Percentiles rank a stretch among this genome's conserved stretches.
phyloP scores from a whole-genome alignment of 2,888 invertebrate species.

The Acanthopleura granulata region DNA sequence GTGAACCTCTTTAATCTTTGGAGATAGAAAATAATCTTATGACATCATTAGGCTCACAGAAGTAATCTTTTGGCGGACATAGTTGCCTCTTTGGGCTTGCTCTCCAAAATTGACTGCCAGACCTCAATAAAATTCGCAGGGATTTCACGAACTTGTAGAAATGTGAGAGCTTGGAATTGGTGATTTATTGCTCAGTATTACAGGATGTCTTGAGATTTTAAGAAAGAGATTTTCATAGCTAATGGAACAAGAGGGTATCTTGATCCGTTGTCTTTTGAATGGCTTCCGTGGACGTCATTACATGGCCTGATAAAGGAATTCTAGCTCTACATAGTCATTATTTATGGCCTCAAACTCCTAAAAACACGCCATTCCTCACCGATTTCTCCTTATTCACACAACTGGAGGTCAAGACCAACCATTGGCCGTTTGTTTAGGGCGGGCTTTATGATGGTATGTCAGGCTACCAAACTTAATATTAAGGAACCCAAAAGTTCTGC shows the following conservation, averaged over 20 bases:
- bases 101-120: not conserved
- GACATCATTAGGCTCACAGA: constrained; percentile 18
- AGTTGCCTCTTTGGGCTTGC: not conserved
- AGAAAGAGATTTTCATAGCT: constrained; percentile 18
- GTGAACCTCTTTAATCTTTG: constrained; percentile 11
- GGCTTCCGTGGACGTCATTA: too few relatives aligned
- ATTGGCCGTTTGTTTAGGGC: too few relatives aligned
- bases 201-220: constrained; percentile 9
- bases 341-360: too few relatives aligned
- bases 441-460: too few relatives aligned
- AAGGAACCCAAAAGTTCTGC: too few relatives aligned
- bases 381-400: too few relatives aligned
- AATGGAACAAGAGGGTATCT: not conserved
- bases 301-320: too few relatives aligned
- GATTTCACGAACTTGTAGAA: constrained; percentile 9
- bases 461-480: too few relatives aligned
- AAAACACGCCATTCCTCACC: too few relatives aligned
- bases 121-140: constrained; percentile 1
- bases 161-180: not conserved
- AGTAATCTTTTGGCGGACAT: not conserved
- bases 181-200: constrained; percentile 17
- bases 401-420: too few relatives aligned
- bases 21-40: constrained; percentile 20
- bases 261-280: not conserved
- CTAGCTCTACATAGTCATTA: too few relatives aligned